phyloP scores from a whole-genome alignment of 1,140 invertebrate genomes.

The silkworm (Bombyx mori) region DNA sequence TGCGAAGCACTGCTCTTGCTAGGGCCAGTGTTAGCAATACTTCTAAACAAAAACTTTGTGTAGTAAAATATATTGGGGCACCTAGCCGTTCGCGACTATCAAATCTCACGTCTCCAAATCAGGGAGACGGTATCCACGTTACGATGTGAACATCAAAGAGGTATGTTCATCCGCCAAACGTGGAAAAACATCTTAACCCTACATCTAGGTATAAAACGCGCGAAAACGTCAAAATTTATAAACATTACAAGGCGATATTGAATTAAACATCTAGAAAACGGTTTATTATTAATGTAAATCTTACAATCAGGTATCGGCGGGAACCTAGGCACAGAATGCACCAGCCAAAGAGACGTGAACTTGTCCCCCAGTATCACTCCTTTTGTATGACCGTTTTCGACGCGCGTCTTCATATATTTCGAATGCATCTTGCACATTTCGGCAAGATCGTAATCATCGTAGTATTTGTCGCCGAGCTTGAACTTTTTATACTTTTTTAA shows the following conservation, averaged over 20 bases:
- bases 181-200: too few relatives aligned
- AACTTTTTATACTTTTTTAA: conserved; percentile 56
- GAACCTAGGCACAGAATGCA: conserved; percentile 92
- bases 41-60: too few relatives aligned
- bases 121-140: too few relatives aligned
- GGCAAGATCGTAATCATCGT: conserved; percentile 59
- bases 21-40: too few relatives aligned
- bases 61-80: too few relatives aligned
- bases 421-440: conserved; percentile 66
- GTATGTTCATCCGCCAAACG: too few relatives aligned
- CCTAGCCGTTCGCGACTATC: too few relatives aligned
- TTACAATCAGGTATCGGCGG: conserved; percentile 73
- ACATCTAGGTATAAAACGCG: too few relatives aligned
- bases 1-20: too few relatives aligned
- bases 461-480: conserved; percentile 56
- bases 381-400: conserved; percentile 85
- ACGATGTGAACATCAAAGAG: too few relatives aligned
- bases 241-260: neutral
- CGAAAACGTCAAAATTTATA: too few relatives aligned
- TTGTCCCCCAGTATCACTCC: conserved; percentile 84
- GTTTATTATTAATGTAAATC: conserved; percentile 10
- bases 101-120: too few relatives aligned
- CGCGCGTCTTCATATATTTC: conserved; percentile 53
- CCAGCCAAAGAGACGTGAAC: conserved; percentile 86
- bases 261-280: neutral